These are phyloP conservation scores for Ispidina lecontei DNA, from an alignment of 2,797 vertebrate genomes.

Conservation along the genomic window DNA sequence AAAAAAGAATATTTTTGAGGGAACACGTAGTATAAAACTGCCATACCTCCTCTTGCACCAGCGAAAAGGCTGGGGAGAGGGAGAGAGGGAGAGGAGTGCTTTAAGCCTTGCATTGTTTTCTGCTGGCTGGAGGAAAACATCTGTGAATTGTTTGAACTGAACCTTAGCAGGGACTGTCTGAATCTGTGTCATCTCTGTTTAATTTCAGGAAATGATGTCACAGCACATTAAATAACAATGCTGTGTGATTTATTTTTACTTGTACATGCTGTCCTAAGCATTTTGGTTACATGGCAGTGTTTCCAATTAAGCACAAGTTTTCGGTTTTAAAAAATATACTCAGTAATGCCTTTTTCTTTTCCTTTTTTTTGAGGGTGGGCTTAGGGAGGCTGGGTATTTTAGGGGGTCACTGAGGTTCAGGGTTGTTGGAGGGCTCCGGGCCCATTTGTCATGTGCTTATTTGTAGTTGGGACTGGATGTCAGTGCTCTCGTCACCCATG, in stretches of 20 bases:
- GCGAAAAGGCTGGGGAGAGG: constrained; percentile 1
- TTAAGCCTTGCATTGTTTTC: constrained; percentile 81
- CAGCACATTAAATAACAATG: constrained; percentile 79
- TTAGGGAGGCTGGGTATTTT: constrained; percentile 72
- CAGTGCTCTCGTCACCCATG: constrained; percentile 84
- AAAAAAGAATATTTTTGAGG: constrained; percentile 71
- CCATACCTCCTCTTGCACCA: constrained; percentile 74
- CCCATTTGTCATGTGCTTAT: constrained; percentile 90
- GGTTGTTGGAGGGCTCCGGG: constrained; percentile 84
- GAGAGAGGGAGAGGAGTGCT: constrained; percentile 21
- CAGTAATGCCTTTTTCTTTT: constrained; percentile 68
- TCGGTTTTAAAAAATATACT: constrained; percentile 67
- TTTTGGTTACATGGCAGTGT: constrained; percentile 70
- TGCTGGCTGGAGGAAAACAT: constrained; percentile 84
- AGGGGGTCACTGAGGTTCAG: constrained; percentile 86
- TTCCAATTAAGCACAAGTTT: constrained; percentile 78
- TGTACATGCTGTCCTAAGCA: constrained; percentile 79
- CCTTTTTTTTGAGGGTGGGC: constrained; percentile 52
- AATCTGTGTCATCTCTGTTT: constrained; percentile 82
- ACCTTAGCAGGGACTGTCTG: constrained; percentile 75
- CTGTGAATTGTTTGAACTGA: constrained; percentile 90
- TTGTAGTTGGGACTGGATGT: constrained; percentile 85
- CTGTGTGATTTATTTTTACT: constrained; percentile 77
- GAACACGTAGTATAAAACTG: constrained; percentile 64
- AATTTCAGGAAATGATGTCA: constrained; percentile 85